A percentile compares a stretch with the other conserved stretches of the same genome.
Evolutionary conservation across 2,113 vertebrate genomes (phyloP).

Genomic region (Corynorhinus townsendii): DNA sequence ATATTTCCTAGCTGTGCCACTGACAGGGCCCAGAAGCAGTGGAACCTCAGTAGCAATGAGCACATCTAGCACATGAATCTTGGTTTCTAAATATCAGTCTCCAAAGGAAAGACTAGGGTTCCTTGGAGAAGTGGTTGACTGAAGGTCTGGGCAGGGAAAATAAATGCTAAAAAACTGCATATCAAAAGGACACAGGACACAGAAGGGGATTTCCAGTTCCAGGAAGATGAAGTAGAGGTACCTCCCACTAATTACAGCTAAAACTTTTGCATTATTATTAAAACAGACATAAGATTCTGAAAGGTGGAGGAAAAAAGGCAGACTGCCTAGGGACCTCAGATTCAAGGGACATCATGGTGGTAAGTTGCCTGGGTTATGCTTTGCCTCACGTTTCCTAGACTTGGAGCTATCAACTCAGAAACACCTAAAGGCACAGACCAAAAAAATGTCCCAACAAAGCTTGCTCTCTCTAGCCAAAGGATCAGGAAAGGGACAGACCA

Average conservation of each 20-base stretch:
- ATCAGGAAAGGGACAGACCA: background rate
- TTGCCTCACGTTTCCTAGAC: background rate
- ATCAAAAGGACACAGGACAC: background rate
- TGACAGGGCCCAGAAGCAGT: background rate
- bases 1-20: background rate
- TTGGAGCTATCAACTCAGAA: background rate
- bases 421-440: background rate
- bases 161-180: background rate
- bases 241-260: background rate
- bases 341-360: background rate
- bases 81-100: background rate
- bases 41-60: background rate
- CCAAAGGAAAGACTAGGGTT: background rate
- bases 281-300: background rate
- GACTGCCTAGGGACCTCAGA: background rate
- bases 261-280: background rate
- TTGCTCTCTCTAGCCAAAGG: background rate
- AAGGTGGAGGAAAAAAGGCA: background rate
- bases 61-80: background rate
- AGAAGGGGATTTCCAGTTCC: background rate
- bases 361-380: background rate
- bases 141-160: background rate
- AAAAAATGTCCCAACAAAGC: background rate
- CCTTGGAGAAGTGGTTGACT: background rate
- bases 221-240: background rate